These are phyloP conservation scores for Drosophila willistoni DNA, from an alignment of 1,140 invertebrate species.

Conservation along the genomic window DNA sequence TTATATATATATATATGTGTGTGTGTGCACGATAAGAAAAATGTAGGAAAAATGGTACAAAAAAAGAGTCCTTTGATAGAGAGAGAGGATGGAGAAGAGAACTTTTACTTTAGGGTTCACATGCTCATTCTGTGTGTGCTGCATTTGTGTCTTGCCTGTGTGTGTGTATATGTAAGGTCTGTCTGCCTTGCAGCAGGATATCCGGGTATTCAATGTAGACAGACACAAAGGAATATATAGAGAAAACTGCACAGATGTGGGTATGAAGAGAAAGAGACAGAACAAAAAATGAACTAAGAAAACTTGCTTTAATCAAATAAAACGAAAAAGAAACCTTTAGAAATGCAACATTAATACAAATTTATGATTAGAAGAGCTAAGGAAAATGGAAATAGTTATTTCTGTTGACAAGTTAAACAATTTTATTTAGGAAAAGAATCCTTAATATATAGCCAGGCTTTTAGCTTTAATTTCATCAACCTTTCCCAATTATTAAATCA, in stretches of 20 bases:
- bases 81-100: conserved; percentile 1
- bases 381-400: too few relatives aligned
- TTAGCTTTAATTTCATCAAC: too few relatives aligned
- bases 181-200: conserved; percentile 75
- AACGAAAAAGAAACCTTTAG: not conserved
- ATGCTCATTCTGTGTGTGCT: conserved; percentile 40
- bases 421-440: too few relatives aligned
- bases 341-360: conserved; percentile 11
- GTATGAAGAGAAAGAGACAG: not conserved
- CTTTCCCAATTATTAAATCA: too few relatives aligned
- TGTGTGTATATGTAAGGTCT: conserved; percentile 25
- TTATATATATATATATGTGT: not conserved
- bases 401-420: too few relatives aligned
- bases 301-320: not conserved
- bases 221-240: conserved; percentile 36
- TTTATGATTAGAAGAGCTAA: not conserved
- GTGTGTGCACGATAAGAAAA: conserved; percentile 66
- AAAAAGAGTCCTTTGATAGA: conserved; percentile 20
- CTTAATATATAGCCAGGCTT: too few relatives aligned
- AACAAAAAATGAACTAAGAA: not conserved
- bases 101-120: conserved; percentile 18
- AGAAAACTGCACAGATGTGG: not conserved
- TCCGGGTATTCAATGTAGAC: conserved; percentile 70
- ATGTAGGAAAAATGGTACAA: conserved; percentile 17
- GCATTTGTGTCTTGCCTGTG: conserved; percentile 21